Conservation (phyloP, 2,888 invertebrate genomes). For the Entomobrya multifasciata region DNA sequence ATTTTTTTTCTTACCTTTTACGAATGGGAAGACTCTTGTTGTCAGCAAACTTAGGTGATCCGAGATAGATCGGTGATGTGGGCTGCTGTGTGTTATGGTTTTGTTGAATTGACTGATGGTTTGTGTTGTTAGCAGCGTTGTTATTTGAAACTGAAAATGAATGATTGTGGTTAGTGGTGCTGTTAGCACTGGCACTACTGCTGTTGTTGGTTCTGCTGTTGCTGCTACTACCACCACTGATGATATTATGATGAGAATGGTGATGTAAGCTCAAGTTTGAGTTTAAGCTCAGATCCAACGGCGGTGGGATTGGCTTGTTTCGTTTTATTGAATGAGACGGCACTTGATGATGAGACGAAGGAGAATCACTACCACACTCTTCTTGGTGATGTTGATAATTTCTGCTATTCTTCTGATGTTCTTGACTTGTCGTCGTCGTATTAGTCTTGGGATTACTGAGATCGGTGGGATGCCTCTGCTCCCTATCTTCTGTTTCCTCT, state of each 20-base stretch:
- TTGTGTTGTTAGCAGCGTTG: conserved; percentile 63
- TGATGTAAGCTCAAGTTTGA: conserved; percentile 79
- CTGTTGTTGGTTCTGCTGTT: conserved; percentile 46
- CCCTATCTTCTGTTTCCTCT: conserved; percentile 70
- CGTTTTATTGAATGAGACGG: conserved; percentile 73
- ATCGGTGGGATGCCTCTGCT: conserved; percentile 74
- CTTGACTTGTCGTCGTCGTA: conserved; percentile 69
- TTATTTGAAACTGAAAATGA: conserved; percentile 66
- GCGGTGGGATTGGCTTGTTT: conserved; percentile 80
- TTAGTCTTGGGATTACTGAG: conserved; percentile 74
- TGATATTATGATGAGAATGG: conserved; percentile 66
- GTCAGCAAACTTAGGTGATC: conserved; percentile 78
- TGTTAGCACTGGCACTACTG: conserved; percentile 13
- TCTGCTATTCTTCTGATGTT: conserved; percentile 66
- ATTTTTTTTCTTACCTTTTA: conserved; percentile 76
- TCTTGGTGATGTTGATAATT: conserved; percentile 62
- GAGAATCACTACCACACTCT: conserved; percentile 41
- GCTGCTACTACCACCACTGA: conserved; percentile 57
- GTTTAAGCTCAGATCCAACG: conserved; percentile 81
- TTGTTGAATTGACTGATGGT: conserved; percentile 65
- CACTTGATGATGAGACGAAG: conserved; percentile 63
- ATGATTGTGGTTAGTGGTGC: conserved; percentile 62
- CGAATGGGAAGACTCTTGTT: conserved; percentile 79
- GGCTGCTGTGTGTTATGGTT: conserved; percentile 71
- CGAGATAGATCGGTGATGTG: conserved; percentile 65